A percentile compares a stretch with the other conserved stretches of the same genome.
Evolutionary conservation across 2,113 vertebrate genomes (phyloP).

Genomic region (Thalassoma bifasciatum): DNA sequence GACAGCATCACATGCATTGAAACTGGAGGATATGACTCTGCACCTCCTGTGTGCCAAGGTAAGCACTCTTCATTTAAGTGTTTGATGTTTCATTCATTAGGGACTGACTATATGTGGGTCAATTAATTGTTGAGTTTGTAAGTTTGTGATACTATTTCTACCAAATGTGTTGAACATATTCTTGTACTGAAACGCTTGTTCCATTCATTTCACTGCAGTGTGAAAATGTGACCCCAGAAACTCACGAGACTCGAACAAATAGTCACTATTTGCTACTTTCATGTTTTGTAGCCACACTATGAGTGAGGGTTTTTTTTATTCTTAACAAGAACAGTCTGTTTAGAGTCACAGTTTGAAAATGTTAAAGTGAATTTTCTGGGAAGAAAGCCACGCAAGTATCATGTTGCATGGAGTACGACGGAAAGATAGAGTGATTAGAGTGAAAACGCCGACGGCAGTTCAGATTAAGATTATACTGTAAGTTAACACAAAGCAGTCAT

Average conservation of each 20-base stretch:
- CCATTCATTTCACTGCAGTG: neutral
- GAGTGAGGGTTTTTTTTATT: no score
- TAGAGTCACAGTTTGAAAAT: neutral
- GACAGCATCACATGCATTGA: constrained; percentile 29
- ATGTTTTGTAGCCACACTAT: neutral
- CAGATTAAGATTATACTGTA: no score
- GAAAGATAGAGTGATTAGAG: neutral
- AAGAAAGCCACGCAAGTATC: neutral
- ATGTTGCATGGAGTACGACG: neutral
- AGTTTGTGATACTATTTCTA: no score
- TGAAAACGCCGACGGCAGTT: no score
- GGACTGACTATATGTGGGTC: neutral
- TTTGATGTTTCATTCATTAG: neutral
- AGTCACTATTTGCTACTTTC: neutral
- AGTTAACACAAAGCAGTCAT: no score
- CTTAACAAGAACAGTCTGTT: no score
- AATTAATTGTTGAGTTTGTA: neutral
- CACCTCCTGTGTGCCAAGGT: constrained; percentile 73
- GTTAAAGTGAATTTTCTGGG: neutral
- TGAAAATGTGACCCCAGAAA: neutral
- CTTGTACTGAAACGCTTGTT: neutral
- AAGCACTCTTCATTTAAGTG: constrained; percentile 1
- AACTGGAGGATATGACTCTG: constrained; percentile 36
- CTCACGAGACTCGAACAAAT: neutral
- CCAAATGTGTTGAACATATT: neutral